Base-by-base conservation (phyloP, 1,140 invertebrate genomes). In the Pteromalus puparum region DNA sequence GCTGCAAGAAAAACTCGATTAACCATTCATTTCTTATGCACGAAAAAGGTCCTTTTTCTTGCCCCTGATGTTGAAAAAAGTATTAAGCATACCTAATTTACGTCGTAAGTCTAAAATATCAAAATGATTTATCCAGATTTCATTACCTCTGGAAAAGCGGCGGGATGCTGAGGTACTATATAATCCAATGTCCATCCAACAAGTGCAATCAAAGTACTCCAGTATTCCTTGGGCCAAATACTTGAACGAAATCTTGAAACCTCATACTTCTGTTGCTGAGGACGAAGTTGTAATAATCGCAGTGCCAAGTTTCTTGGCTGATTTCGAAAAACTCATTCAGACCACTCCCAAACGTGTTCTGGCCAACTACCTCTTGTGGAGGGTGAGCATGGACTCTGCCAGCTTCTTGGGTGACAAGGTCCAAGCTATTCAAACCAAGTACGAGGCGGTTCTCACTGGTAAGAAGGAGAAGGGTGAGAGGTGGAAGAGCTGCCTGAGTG, bases 401-500 rank as follows among this genome's bases (percentile, higher is more conserved):
- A 0, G 1, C 18, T 3, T 3, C 0, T 21, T 85, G 7, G 48
- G 72, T 3, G 72, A 85, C 3, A 18, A 34, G 3, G 42, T 79
- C 0, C 67, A 67, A 4, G 1, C 30, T 1, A 38, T 42, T 5
- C 2, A 24, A 7, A 9, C 0, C 12, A 5, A 80, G 34, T 74
- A 67, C 30, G 15, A 42, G 1, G 34, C 42, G 7, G 1, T 70
- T 4, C 10, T 79, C 1, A 46, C 53, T 0, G 83, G 83, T 3
- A 72, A 18, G 1, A 80, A 1, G 95, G 95, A 0, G 95, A 96
- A 87, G 90, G 95, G 38, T 88, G 95, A 96, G 2, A 93, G 97
- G 21, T 98, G 97, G 97, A 97, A 97, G 92, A 96, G 97, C 87
- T 97, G 97, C 88, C 94, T 96, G 18, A 95, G 96, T 86, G 95